Conservation (phyloP, 2,888 invertebrate species). For the Erebia epiphron region DNA sequence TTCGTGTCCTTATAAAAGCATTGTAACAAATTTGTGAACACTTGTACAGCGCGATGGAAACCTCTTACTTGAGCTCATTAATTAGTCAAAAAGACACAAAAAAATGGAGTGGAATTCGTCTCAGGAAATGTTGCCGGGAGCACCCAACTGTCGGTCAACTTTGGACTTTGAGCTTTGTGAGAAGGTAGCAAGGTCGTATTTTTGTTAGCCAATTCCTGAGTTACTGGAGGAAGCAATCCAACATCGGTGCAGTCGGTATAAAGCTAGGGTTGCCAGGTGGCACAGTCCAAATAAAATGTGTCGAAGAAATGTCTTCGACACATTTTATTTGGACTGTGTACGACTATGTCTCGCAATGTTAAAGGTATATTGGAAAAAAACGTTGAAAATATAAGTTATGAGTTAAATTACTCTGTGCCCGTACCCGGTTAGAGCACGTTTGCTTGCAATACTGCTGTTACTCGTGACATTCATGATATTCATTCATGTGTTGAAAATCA, state of each 20-base stretch:
- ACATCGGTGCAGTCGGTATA: background rate
- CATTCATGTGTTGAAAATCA: no score
- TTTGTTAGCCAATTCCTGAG: background rate
- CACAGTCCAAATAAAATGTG: no score
- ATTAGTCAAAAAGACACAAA: slow-evolving; percentile 6
- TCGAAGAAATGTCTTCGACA: background rate
- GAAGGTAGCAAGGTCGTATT: background rate
- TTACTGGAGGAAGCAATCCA: slow-evolving; percentile 10
- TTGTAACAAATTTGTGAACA: background rate
- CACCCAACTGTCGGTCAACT: background rate
- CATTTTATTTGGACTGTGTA: background rate
- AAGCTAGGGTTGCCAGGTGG: background rate
- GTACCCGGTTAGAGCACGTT: no score
- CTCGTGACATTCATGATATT: no score
- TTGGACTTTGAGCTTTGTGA: background rate
- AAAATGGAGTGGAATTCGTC: slow-evolving; percentile 6
- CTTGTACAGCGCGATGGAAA: slow-evolving; percentile 5
- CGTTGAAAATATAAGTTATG: no score
- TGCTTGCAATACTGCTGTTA: no score
- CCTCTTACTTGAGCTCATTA: slow-evolving; percentile 1
- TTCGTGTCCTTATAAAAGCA: background rate
- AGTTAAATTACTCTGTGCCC: no score
- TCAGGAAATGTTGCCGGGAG: slow-evolving; percentile 13
- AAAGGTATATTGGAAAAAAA: no score
- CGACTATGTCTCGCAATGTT: no score